These are phyloP conservation scores for Brachionus plicatilis DNA, from an alignment of 1,140 invertebrate genomes.

Conservation along the genomic window DNA sequence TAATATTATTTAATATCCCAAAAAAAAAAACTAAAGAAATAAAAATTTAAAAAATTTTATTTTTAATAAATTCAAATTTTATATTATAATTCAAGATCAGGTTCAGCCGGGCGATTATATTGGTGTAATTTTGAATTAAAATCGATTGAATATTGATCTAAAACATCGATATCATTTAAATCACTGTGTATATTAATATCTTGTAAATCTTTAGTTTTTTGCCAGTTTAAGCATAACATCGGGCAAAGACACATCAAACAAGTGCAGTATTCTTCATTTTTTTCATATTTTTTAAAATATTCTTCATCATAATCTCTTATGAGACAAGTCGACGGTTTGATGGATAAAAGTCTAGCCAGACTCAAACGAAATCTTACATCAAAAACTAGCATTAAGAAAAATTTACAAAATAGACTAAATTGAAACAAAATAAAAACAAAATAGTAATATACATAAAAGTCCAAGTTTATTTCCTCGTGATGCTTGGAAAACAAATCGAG, in stretches of 20 bases:
- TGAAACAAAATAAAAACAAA: neutral
- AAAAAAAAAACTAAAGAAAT: neutral
- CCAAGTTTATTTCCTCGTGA: neutral
- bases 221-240: neutral
- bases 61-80: neutral
- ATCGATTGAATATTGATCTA: neutral
- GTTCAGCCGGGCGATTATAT: conserved; percentile 18
- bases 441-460: conserved; percentile 4
- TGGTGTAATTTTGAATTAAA: conserved; percentile 31
- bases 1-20: no score
- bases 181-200: neutral
- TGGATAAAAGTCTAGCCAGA: neutral
- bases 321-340: neutral
- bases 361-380: neutral
- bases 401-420: neutral
- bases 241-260: neutral
- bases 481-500: conserved; percentile 15
- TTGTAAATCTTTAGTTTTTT: neutral
- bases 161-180: neutral
- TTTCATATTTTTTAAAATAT: neutral
- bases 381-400: neutral
- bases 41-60: neutral
- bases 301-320: neutral
- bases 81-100: neutral
- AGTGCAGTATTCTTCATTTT: neutral